Base-by-base conservation (phyloP, 2,797 vertebrate species). In the Sus cebifrons region DNA sequence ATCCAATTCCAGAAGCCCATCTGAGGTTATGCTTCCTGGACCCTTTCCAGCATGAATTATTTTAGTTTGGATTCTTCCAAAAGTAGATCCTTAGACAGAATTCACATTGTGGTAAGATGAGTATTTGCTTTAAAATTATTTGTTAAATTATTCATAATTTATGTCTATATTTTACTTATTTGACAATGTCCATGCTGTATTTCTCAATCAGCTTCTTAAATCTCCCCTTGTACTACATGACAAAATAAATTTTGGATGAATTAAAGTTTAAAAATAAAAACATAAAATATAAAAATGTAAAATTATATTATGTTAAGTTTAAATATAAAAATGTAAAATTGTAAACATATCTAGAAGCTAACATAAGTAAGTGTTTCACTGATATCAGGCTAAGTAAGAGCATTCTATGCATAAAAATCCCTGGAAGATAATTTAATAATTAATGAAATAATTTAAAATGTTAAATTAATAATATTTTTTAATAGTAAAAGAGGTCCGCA, bases 401-500 rank as follows among this genome's bases (percentile, higher is more conserved):
- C 2, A 62, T 58, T 86, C 3, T 49, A 36, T 65, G n/a, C 65
- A 89, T 65, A 84, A 94, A 94, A 84, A 54, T 71, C 29, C 91
- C 54, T 86, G 23, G 20, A 70, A 86, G 36, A 89, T 40, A 49
- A 10, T 49, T 93, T 13, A 82, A 89, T 86, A 92, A 86, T 44
- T 62, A 84, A 79, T 56, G 74, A 36, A 93, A 77, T 52, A 52
- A 82, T 44, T 77, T 62, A 86, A 67, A 21, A 65, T 21, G 64
- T 73, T 86, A 81, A 86, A 87, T 87, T n/a, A 88, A 67, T 52
- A 86, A 27, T 87, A 64, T 10, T 49, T 93, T 65, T 96, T 94
- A 94, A 77, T 74, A 74, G 85, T 94, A 12, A 83, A 86, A 89
- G 68, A 73, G 27, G 68, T 87, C 20, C n/a, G 91, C n/a, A 89